Evolutionary conservation across 2,888 invertebrate genomes (phyloP), one percentile per base, ranked within the genome.

Genomic region (Digitonthophagus gazella): DNA sequence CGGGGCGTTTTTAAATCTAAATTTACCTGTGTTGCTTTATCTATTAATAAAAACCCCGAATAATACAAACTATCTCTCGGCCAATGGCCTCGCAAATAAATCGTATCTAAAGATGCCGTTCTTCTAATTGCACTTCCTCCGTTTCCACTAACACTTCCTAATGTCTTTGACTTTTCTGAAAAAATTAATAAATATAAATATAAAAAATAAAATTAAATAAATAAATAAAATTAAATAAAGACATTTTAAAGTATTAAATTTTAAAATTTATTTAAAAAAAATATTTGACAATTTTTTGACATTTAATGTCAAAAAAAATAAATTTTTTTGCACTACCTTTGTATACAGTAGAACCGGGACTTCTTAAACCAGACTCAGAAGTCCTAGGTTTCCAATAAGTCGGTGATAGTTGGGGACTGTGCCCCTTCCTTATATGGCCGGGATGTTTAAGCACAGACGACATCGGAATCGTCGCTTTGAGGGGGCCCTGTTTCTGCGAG

Each of bases 11-110:
- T n/a, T n/a, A n/a, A n/a, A n/a, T n/a, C n/a, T n/a, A 15, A 64
- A 64, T 65, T 80, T 84, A 92, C 92, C 88, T 93, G 93, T 75
- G 92, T 92, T 69, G 91, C 90, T 84, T 92, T 92, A 81, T 93
- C 91, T 73, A 92, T 87, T 83, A 90, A 88, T 75, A 91, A 84
- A 73, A 88, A 83, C 74, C 89, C 89, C 75, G 89, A 87, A 78
- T 90, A 89, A 79, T 90, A 90, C 77, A 90, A 88, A 72, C 83
- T 83, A 78, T 92, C 92, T 76, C 90, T 86, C 57, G 92, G 90
- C 90, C 91, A 92, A 78, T 91, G 91, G 76, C 91, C 92, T 80
- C 90, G 90, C 77, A 92, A 86, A 82, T 93, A 92, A 76, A 93
- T 87, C 15, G 92, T 90, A 80, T 93, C 93, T 75, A 93, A 82